Percentiles rank a stretch among this genome's conserved stretches.
These are phyloP conservation scores for Distichodus sexfasciatus DNA, from an alignment of 2,797 vertebrate genomes.

Conservation along the genomic window DNA sequence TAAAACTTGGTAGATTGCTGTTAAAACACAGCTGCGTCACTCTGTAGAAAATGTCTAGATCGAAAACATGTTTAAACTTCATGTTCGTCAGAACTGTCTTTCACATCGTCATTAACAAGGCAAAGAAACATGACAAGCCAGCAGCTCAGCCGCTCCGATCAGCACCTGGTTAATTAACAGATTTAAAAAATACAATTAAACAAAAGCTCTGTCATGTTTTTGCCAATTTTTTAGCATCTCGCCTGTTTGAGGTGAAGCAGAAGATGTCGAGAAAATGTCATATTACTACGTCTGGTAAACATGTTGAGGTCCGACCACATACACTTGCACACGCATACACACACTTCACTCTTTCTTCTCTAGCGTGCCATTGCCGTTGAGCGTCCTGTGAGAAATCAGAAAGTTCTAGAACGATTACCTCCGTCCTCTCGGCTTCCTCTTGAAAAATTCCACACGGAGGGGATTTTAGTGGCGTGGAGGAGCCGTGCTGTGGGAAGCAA, in stretches of 20 bases:
- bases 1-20: no score
- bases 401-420: no score
- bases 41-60: no score
- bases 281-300: not conserved
- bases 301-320: constrained; percentile 42
- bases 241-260: not conserved
- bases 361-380: not conserved
- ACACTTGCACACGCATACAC: constrained; percentile 21
- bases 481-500: not conserved
- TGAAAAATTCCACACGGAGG: no score
- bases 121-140: no score
- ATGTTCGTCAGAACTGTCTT: no score
- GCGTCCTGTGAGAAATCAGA: constrained; percentile 2
- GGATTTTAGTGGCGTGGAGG: no score
- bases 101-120: no score
- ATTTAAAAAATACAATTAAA: not conserved
- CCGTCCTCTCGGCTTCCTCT: no score
- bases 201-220: not conserved
- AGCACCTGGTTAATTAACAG: not conserved
- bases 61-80: no score
- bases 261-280: not conserved
- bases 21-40: no score
- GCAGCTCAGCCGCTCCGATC: no score
- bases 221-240: not conserved
- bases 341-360: not conserved